Evolutionary conservation across 2,888 invertebrate species (phyloP), one percentile per base, ranked within the genome.

Genomic region (Ptychoptera contaminata): DNA sequence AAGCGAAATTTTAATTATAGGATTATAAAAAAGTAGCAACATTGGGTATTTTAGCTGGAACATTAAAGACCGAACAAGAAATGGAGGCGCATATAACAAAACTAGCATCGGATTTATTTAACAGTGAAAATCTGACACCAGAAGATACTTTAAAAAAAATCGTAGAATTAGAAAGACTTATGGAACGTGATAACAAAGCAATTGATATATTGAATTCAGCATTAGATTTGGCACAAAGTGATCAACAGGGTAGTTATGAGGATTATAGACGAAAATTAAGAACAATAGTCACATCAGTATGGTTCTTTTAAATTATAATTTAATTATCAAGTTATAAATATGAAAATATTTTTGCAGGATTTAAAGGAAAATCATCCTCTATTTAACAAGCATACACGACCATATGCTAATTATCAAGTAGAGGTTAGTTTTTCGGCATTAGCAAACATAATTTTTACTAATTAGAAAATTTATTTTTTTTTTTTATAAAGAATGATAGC

Each of bases 1-100:
- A 23, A 23, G 3, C 23, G 7, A 23, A 23, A 23, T 7, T 23
- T 7, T 23, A 23, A 23, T 23, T 23, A 23, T 7, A 23, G 23
- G 23, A 23, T 23, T 23, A 23, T 7, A 23, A 23, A 23, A 23
- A 23, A 23, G 23, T 23, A 23, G 59, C 58, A 1, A 55, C 58
- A 0, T 50, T 65, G 3, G 65, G 63, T 1, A 47, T 65, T 15
- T 46, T 65, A 1, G 58, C 63, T 39, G 65, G 65, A 1, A 60
- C 61, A 2, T 50, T 57, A 11, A 53, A 58, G 46, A 57, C 58
- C 0, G 61, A 64, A 46, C 51, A 59, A 37, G 52, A 55, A 35
- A 60, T 65, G 59, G 59, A 61, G 38, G 48, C 57, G 34, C 55
- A 63, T 43, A 43, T 64, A 40, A 55, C 58, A 6, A 50, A 50